These are phyloP conservation scores for Chelidonichthys spinosus DNA, from an alignment of 2,797 vertebrate genomes.

Conservation along the genomic window DNA sequence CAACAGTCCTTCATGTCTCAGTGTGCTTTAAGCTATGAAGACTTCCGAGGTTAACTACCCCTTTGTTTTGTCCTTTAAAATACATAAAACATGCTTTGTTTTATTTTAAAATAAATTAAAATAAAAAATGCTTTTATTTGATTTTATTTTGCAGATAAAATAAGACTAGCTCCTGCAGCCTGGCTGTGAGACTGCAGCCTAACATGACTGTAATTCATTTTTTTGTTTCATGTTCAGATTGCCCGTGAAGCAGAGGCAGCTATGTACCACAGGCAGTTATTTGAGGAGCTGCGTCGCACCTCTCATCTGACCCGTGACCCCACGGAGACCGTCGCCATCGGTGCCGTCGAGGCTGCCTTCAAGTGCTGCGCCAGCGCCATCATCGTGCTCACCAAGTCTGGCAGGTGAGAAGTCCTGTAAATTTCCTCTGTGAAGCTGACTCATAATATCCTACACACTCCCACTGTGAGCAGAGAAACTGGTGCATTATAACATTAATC, in stretches of 20 bases:
- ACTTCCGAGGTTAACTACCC: conserved; percentile 33
- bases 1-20: conserved; percentile 64
- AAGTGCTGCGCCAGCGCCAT: conserved; percentile 98
- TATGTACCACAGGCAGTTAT: conserved; percentile 98
- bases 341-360: conserved; percentile 97
- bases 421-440: conserved; percentile 32
- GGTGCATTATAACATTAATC: conserved; percentile 24
- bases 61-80: conserved; percentile 35
- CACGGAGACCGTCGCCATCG: conserved; percentile 94
- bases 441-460: conserved; percentile 29
- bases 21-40: conserved; percentile 66
- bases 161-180: conserved; percentile 41
- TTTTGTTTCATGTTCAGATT: conserved; percentile 83
- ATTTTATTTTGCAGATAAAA: no score
- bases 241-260: conserved; percentile 98
- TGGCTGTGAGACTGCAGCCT: conserved; percentile 1
- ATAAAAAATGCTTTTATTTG: no score
- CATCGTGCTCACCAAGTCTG: conserved; percentile 96
- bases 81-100: not conserved
- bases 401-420: conserved; percentile 86
- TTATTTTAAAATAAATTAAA: no score
- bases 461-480: conserved; percentile 36
- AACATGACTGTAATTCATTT: not conserved
- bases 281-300: conserved; percentile 95
- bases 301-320: conserved; percentile 96